Conservation (phyloP, 2,797 vertebrate species). For the Mycteria americana region DNA sequence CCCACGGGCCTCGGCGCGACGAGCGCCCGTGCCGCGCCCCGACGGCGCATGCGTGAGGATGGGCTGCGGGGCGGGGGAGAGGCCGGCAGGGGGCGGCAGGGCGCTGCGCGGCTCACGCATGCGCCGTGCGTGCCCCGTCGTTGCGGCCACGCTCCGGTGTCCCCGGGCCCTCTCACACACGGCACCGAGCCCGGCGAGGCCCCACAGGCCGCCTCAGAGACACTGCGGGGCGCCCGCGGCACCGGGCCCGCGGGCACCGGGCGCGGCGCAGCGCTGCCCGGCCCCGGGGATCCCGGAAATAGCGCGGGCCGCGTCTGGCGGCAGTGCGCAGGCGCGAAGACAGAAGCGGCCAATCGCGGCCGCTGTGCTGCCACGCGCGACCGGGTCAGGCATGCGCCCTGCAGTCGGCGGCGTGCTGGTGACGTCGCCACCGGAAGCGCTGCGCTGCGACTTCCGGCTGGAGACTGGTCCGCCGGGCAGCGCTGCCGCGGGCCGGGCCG, state of each 20-base stretch:
- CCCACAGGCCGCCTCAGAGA: no score
- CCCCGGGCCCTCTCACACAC: background rate
- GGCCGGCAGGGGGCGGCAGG: background rate
- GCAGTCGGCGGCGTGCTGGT: background rate
- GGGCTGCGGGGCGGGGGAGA: background rate
- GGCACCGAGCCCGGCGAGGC: background rate
- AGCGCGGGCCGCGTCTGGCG: background rate
- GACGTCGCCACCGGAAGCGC: background rate
- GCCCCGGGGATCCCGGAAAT: background rate
- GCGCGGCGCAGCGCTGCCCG: background rate
- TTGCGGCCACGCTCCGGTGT: background rate
- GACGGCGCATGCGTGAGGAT: background rate
- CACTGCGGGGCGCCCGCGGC: no score
- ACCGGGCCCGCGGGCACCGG: background rate
- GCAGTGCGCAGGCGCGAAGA: background rate
- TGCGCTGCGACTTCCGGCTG: background rate
- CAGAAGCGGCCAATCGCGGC: background rate
- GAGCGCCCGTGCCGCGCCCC: background rate
- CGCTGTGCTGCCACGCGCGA: background rate
- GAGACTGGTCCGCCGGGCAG: no score
- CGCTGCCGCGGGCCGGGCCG: no score
- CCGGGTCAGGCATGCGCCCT: background rate
- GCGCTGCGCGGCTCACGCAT: background rate
- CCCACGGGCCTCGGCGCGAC: no score
- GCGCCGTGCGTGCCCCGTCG: background rate